phyloP scores from a whole-genome alignment of 2,888 invertebrate species.

The Thalpophila matura region DNA sequence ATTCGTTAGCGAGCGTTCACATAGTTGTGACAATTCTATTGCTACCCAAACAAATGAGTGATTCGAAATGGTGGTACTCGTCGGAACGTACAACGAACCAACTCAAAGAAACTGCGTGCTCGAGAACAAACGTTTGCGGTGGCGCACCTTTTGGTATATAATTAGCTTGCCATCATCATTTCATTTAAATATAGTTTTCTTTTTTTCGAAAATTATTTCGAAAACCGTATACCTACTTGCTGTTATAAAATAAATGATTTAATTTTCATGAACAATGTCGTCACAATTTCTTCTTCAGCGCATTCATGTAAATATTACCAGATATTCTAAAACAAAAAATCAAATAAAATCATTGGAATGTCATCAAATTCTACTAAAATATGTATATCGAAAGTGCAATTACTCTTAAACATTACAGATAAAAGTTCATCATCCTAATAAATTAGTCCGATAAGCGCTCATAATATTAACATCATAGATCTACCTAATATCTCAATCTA shows the following conservation, averaged over 20 bases:
- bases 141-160: too few relatives aligned
- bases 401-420: conserved; percentile 71
- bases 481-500: conserved; percentile 70
- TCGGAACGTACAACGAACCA: too few relatives aligned
- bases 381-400: conserved; percentile 85
- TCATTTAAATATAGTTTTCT: too few relatives aligned
- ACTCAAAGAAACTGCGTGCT: too few relatives aligned
- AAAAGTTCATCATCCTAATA: conserved; percentile 66
- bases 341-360: conserved; percentile 65
- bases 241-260: conserved; percentile 4
- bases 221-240: too few relatives aligned
- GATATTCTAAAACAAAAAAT: conserved; percentile 20
- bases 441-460: conserved; percentile 75
- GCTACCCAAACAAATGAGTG: too few relatives aligned
- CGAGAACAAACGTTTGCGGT: too few relatives aligned
- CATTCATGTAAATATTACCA: conserved; percentile 20
- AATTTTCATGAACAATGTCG: conserved; percentile 8
- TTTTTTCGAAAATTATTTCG: too few relatives aligned
- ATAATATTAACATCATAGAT: conserved; percentile 72
- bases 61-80: too few relatives aligned
- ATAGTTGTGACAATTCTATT: too few relatives aligned
- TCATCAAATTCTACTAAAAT: conserved; percentile 62
- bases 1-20: too few relatives aligned
- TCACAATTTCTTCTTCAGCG: conserved; percentile 6
- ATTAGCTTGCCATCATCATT: too few relatives aligned